Conservation (phyloP, 37 sponge, comb jelly and placozoan species). For the Hexactinellida sp. region DNA sequence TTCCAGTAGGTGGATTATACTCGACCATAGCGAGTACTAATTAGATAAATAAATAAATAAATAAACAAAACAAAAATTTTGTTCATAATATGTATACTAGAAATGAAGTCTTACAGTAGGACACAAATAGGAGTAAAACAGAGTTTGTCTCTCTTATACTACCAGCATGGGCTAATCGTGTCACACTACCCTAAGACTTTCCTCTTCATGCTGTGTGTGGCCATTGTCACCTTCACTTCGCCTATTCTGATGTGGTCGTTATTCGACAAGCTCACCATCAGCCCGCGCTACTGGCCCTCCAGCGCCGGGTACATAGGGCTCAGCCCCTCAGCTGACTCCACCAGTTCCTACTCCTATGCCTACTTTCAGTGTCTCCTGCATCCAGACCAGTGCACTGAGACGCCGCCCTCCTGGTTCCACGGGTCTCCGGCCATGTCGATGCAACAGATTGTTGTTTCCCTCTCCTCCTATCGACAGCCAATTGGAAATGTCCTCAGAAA, state of each 20-base stretch:
- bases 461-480: neutral
- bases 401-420: neutral
- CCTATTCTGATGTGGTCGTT: constrained; percentile 1
- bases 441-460: neutral
- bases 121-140: neutral
- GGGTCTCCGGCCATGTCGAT: neutral
- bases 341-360: neutral
- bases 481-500: neutral
- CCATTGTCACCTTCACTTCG: neutral
- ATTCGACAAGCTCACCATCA: neutral
- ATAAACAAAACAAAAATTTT: no score
- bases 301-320: neutral
- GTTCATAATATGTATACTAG: no score
- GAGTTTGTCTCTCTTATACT: neutral
- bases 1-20: no score
- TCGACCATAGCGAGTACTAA: no score
- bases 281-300: neutral
- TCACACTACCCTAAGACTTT: neutral
- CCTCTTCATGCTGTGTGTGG: neutral
- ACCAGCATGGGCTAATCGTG: neutral
- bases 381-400: neutral
- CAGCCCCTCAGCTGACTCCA: neutral
- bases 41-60: no score
- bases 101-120: no score
- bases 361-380: neutral